Percentiles rank a stretch among this genome's conserved stretches.
Conservation (phyloP, 2,113 vertebrate genomes). For the Cisticola juncidis region DNA sequence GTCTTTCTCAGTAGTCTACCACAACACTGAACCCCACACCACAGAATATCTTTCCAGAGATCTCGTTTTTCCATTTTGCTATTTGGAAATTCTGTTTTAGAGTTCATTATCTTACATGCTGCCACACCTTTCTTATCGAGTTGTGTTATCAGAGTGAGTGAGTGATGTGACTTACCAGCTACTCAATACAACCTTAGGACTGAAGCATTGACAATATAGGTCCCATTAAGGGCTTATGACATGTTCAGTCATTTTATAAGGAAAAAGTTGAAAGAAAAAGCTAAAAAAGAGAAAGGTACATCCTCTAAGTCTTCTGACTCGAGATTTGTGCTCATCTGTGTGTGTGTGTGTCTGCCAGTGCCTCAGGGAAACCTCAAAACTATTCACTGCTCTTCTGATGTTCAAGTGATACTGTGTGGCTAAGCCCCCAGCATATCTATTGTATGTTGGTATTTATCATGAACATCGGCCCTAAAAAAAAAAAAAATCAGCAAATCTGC, state of each 20-base stretch:
- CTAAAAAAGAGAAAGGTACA: not conserved
- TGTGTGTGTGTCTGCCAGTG: not conserved
- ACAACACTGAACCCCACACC: not conserved
- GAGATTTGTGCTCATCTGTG: not conserved
- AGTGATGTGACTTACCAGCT: not conserved
- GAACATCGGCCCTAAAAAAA: not conserved
- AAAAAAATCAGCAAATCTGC: not conserved
- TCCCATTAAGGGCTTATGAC: not conserved
- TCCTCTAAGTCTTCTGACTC: not conserved
- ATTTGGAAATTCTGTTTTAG: not conserved
- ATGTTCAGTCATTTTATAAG: not conserved
- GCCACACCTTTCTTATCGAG: not conserved
- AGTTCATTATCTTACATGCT: not conserved
- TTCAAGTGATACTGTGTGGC: not conserved
- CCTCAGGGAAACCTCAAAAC: not conserved
- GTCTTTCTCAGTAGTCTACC: not conserved
- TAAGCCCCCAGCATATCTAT: not conserved
- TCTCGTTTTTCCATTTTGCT: not conserved
- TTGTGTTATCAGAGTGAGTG: not conserved
- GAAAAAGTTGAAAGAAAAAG: not conserved
- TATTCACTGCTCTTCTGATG: not conserved
- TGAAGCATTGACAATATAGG: not conserved
- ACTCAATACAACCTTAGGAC: not conserved
- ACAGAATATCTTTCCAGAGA: not conserved
- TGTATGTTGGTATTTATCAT: not conserved